Conservation (phyloP, 2,113 vertebrate species). For the western clawed frog (Xenopus tropicalis) region DNA sequence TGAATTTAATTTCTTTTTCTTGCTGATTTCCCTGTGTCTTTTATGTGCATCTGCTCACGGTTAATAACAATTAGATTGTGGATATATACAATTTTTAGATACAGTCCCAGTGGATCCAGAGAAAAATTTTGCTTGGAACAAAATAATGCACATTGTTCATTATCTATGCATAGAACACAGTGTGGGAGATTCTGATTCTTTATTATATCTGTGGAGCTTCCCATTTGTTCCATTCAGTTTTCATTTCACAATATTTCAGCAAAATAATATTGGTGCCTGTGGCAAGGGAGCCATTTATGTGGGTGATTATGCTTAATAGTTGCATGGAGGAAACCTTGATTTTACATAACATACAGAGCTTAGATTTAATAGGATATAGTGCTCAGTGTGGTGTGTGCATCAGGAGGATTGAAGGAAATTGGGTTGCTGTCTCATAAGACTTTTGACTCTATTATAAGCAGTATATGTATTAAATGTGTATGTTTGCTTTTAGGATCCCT, state of each 20-base stretch:
- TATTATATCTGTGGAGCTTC: not conserved
- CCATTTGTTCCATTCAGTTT: conserved; percentile 9
- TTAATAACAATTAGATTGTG: not conserved
- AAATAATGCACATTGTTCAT: conserved; percentile 15
- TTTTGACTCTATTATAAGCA: conserved; percentile 10
- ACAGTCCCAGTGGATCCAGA: not conserved
- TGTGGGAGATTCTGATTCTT: not conserved
- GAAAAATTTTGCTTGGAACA: not conserved
- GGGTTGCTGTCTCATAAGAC: not conserved
- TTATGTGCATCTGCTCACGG: not conserved
- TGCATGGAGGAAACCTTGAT: not conserved
- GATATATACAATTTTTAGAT: not conserved
- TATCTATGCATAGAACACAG: conserved; percentile 13
- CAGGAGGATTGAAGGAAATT: not conserved
- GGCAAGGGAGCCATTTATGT: conserved; percentile 13
- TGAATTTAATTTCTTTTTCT: not conserved
- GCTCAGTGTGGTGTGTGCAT: not conserved
- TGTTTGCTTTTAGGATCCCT: not conserved
- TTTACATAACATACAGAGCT: not conserved
- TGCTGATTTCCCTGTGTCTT: not conserved
- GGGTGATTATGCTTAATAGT: not conserved
- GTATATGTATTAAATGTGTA: not conserved
- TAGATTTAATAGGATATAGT: not conserved
- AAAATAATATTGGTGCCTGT: conserved; percentile 3
- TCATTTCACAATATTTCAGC: not conserved